Percentiles rank a stretch among this genome's conserved stretches.
Evolutionary conservation across 2,113 vertebrate genomes (phyloP).

Genomic region (Lathamus discolor): DNA sequence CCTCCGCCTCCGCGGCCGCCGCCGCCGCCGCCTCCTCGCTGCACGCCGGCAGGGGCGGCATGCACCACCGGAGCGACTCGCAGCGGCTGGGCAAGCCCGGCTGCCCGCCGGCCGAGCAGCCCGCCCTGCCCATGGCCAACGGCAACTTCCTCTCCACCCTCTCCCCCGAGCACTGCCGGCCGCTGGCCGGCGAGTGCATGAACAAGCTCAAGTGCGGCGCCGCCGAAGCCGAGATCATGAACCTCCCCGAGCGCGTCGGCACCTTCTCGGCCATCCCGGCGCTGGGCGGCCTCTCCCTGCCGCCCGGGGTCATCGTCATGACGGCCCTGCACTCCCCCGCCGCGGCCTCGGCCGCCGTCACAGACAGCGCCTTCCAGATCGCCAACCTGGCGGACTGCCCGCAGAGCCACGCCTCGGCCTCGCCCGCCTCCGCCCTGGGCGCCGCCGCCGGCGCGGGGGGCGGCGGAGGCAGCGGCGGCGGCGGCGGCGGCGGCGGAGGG

Average conservation of each 20-base stretch:
- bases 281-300: conserved; percentile 95
- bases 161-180: conserved; percentile 94
- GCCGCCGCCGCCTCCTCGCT: no score
- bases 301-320: conserved; percentile 98
- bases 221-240: conserved; percentile 95
- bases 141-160: conserved; percentile 94
- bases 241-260: conserved; percentile 95
- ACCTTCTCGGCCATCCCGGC: conserved; percentile 95
- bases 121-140: conserved; percentile 95
- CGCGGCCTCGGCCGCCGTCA: conserved; percentile 90
- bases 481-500: no score
- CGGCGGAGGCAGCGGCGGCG: no score
- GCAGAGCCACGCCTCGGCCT: conserved; percentile 89
- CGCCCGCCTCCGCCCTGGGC: conserved; percentile 75
- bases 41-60: no score
- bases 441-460: conserved; percentile 53
- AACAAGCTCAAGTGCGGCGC: conserved; percentile 98
- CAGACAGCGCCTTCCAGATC: conserved; percentile 98
- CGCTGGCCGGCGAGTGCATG: conserved; percentile 94
- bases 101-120: conserved; percentile 83
- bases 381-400: conserved; percentile 98
- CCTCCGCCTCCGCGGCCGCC: no score
- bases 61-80: no score
- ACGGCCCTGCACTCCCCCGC: conserved; percentile 97
- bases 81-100: no score